Evolutionary conservation across 2,888 invertebrate species (phyloP), one percentile per base, ranked within the genome.

Genomic region (Eulithis prunata): DNA sequence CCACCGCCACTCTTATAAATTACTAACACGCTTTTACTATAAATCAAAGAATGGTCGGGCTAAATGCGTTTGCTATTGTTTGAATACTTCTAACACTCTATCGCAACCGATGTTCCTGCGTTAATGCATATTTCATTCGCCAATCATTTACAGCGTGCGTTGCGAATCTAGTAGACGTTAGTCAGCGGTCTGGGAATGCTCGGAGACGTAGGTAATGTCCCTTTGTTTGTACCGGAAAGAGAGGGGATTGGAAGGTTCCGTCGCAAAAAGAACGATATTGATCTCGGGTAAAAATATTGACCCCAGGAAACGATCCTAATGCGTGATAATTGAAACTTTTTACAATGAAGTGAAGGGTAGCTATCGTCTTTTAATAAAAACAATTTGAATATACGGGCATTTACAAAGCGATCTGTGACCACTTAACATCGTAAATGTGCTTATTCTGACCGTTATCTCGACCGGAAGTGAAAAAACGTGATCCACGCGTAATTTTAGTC

Each of bases 61-160:
- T 90, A 90, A 92, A 91, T 92, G 91, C 89, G 87, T 90, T 91
- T 89, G 90, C 90, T 89, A 91, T 91, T 91, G 91, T 92, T 91
- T 86, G 89, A 89, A 87, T 85, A 87, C 88, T 85, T 87, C 82
- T 81, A 78, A 84, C 83, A 83, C 79, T 78, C 81, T 80, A 79
- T 79, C 77, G 77, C 77, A 78, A 79, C 78, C 80, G 76, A 78
- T 78, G 77, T 78, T 76, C 73, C 71, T 72, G 75, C 78, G 75
- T 76, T 75, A 78, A 79, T 80, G 80, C 82, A 81, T 85, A 83
- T 83, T 82, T 83, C 83, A 84, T 81, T 79, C 75, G 72, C 64
- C 70, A 70, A 80, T 81, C 75, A 78, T 79, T 60, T 52, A 54
- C 59, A 78, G 77, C 71, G 70, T 73, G 72, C 72, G 70, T 77